Base-by-base conservation (phyloP, 2,888 invertebrate species). In the Callyntrura guangdongensis region DNA sequence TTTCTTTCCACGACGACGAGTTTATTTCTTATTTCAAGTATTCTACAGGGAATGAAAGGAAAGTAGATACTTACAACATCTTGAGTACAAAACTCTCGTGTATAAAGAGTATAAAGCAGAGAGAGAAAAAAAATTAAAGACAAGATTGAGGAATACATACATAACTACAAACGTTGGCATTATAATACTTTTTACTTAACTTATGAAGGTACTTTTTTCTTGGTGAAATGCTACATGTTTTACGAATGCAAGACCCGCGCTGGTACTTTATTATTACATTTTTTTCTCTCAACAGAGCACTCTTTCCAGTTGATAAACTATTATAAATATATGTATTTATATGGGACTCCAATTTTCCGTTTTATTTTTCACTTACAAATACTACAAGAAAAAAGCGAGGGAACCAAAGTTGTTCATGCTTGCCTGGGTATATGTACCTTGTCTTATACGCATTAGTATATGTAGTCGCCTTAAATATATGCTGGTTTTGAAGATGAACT, bases 301-400 rank as follows among this genome's bases (percentile, higher is more conserved):
- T 72, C 45, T 72, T 17, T 72, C 69, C 49, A 49, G 12, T 22
- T 22, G 20, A 27, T 56, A 81, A 77, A 49, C 36, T 36, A 14
- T 25, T 59, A 59, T 81, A 81, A n/a, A n/a, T n/a, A 56, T 36
- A 56, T 27, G 53, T 59, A 81, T 77, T 77, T 81, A 59, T 59
- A 81, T 59, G n/a, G 79, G 27, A 22, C 77, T 53, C 77, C 9
- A 53, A 53, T 53, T 77, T 53, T 53, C 22, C 53, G 49, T 67
- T 83, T 89, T 79, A 86, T 86, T 89, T 85, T 89, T 89, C 89
- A 89, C 89, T 89, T 89, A 79, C 83, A 81, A 59, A n/a, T n/a
- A n/a, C n/a, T n/a, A n/a, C n/a, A n/a, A n/a, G n/a, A n/a, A n/a
- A 61, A 77, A 72, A 83, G 83, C 77, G 77, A 77, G 49, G 59